phyloP scores from a whole-genome alignment of 2,113 vertebrate genomes.

The Aldabrachelys gigantea region DNA sequence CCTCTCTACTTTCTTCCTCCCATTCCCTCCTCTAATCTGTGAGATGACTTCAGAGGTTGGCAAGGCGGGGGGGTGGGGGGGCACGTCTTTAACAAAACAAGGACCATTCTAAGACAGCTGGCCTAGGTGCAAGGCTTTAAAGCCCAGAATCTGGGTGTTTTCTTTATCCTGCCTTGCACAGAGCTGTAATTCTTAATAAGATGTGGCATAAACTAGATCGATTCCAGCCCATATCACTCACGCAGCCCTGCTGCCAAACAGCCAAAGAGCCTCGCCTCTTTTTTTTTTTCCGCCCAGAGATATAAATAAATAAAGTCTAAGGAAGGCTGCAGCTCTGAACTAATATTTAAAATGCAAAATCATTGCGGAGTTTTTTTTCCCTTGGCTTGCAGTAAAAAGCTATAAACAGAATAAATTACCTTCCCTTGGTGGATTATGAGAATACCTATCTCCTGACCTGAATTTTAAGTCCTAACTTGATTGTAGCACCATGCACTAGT shows the following conservation, averaged over 20 bases:
- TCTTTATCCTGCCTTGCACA: background rate
- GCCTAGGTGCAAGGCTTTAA: background rate
- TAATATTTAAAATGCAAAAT: conserved; percentile 82
- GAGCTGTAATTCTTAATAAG: background rate
- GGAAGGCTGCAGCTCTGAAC: conserved; percentile 34
- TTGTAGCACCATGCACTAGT: conserved; percentile 28
- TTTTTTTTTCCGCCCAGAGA: background rate
- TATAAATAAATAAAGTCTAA: conserved; percentile 26
- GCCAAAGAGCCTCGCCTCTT: background rate
- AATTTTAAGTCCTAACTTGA: conserved; percentile 80
- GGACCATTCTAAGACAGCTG: background rate
- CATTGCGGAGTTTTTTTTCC: conserved; percentile 51
- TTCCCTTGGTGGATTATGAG: conserved; percentile 71
- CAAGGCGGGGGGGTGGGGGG: background rate
- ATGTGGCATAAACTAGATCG: background rate
- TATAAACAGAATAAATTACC: conserved; percentile 84
- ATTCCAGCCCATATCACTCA: rapidly evolving
- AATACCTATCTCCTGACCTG: conserved; percentile 78
- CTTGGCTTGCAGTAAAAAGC: conserved; percentile 77
- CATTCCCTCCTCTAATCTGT: background rate
- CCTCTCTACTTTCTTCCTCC: background rate
- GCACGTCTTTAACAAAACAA: background rate
- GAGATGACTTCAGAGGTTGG: background rate
- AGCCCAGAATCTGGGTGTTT: background rate
- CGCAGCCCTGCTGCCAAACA: background rate